Percentiles rank a stretch among this genome's conserved stretches.
phyloP scores from a whole-genome alignment of 2,113 vertebrate genomes.

The Egretta garzetta region DNA sequence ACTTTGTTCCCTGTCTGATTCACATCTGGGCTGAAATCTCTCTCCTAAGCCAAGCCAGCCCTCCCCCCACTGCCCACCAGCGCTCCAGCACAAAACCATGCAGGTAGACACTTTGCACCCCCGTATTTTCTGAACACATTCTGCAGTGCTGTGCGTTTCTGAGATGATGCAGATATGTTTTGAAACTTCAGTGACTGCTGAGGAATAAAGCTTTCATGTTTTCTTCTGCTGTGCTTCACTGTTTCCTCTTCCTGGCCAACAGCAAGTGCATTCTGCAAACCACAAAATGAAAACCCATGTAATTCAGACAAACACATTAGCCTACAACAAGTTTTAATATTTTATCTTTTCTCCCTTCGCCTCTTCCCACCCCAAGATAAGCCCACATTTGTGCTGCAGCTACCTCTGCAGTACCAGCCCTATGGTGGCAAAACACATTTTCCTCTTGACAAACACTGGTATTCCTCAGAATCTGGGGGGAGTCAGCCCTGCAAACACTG shows the following conservation, averaged over 20 bases:
- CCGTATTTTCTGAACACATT: neutral
- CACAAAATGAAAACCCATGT: neutral
- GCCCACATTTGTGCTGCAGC: neutral
- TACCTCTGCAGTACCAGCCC: neutral
- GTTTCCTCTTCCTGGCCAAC: neutral
- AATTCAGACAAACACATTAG: neutral
- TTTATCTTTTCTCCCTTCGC: neutral
- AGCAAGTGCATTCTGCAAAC: neutral
- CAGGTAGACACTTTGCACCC: neutral
- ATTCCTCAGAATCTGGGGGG: neutral
- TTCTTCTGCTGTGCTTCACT: neutral
- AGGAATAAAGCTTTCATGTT: neutral
- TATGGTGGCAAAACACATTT: neutral
- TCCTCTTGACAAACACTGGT: neutral
- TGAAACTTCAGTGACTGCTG: neutral
- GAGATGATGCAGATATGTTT: neutral
- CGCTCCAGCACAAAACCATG: neutral
- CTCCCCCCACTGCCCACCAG: neutral
- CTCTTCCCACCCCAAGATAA: neutral
- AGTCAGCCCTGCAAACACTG: neutral
- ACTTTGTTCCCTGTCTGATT: neutral
- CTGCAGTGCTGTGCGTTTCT: neutral
- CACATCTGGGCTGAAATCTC: neutral
- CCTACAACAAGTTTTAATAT: neutral
- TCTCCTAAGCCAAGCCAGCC: neutral